phyloP scores from a whole-genome alignment of 2,888 invertebrate species.

The Idaea dimidiata region DNA sequence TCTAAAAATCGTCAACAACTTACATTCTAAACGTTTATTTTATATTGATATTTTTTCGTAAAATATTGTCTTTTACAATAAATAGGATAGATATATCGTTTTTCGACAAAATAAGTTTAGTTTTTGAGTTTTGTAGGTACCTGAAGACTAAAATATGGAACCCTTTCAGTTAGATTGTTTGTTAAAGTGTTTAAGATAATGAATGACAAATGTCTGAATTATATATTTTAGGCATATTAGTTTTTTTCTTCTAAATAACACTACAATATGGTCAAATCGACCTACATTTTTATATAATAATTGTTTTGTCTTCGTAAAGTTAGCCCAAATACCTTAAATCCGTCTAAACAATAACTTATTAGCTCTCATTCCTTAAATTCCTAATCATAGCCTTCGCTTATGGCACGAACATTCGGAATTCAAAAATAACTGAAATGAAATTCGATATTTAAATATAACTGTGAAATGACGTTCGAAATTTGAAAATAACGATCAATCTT shows the following conservation, averaged over 20 bases:
- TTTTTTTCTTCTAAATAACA: neutral
- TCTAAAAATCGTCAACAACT: conserved; percentile 49
- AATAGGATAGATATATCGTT: conserved; percentile 21
- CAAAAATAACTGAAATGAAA: neutral
- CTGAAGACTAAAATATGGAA: neutral
- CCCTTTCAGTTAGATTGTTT: neutral
- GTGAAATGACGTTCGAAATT: conserved; percentile 5
- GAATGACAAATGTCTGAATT: neutral
- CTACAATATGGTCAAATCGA: neutral
- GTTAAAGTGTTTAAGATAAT: neutral
- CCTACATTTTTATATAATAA: neutral
- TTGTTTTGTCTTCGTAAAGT: neutral
- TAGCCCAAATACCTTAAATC: neutral
- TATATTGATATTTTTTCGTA: conserved; percentile 10
- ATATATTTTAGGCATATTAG: neutral
- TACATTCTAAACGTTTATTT: conserved; percentile 32
- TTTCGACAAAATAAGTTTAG: neutral
- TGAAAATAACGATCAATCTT: conserved; percentile 53
- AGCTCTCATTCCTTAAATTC: neutral
- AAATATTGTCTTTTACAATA: conserved; percentile 23
- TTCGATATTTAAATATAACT: conserved; percentile 4
- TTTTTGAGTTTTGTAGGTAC: neutral
- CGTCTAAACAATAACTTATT: neutral
- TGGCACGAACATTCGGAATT: neutral
- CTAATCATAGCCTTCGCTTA: conserved; percentile 3